These are phyloP conservation scores for Bungarus multicinctus DNA, from an alignment of 2,113 vertebrate genomes.

Conservation along the genomic window DNA sequence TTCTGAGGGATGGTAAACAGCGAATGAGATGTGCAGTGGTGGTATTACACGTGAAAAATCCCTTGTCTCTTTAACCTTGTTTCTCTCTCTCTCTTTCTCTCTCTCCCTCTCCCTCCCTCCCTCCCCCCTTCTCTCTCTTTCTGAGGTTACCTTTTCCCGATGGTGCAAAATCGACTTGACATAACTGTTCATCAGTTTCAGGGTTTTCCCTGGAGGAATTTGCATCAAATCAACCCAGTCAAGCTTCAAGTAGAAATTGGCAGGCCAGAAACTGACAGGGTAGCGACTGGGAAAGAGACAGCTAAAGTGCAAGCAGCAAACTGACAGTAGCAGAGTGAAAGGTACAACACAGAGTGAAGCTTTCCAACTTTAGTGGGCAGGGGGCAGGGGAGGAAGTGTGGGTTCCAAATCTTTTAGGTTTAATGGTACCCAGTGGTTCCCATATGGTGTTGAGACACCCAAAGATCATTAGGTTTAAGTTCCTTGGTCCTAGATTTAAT, in stretches of 20 bases:
- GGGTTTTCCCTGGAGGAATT: constrained; percentile 93
- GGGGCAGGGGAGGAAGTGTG: constrained; percentile 5
- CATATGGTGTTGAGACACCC: constrained; percentile 20
- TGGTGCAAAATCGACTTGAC: constrained; percentile 98
- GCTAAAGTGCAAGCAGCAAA: constrained; percentile 80
- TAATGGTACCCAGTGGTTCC: background rate
- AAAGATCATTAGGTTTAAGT: constrained; percentile 20
- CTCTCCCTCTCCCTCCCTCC: constrained; percentile 75
- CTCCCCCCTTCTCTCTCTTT: constrained; percentile 76
- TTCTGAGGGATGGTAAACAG: constrained; percentile 87
- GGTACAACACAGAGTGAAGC: constrained; percentile 58
- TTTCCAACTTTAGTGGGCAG: constrained; percentile 49
- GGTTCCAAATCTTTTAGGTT: constrained; percentile 27
- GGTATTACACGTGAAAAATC: constrained; percentile 84
- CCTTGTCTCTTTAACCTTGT: constrained; percentile 89
- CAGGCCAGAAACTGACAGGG: constrained; percentile 95
- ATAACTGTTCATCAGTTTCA: constrained; percentile 98
- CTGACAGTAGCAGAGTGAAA: constrained; percentile 76
- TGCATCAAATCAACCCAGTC: constrained; percentile 98
- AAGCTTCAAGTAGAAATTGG: constrained; percentile 99
- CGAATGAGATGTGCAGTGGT: constrained; percentile 78
- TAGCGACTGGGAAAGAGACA: constrained; percentile 86
- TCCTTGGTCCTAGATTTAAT: constrained; percentile 10
- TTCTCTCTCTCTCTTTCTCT: constrained; percentile 75
- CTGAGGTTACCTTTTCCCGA: constrained; percentile 99